Evolutionary conservation across 1,140 invertebrate species (phyloP).

Genomic region (Battus philenor): DNA sequence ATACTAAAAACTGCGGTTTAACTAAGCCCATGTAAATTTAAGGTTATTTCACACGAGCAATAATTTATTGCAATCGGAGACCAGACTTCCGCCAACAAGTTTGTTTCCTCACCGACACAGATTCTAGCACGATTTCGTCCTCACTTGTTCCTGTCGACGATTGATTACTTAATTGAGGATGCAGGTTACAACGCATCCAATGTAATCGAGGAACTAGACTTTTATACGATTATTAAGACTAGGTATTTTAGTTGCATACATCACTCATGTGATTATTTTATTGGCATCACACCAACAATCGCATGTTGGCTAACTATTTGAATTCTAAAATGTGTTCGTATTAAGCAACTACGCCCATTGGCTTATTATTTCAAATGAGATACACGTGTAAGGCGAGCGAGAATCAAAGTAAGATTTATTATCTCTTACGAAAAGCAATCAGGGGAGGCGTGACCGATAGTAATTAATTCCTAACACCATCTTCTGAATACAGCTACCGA

Average conservation of each 20-base stretch:
- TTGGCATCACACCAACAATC: constrained; percentile 36
- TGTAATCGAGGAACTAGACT: constrained; percentile 32
- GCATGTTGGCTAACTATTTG: constrained; percentile 29
- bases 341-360: constrained; percentile 34
- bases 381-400: constrained; percentile 26
- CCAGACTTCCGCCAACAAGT: constrained; percentile 30
- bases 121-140: constrained; percentile 28
- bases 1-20: constrained; percentile 22
- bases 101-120: constrained; percentile 22
- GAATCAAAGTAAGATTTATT: constrained; percentile 61
- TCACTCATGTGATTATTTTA: constrained; percentile 30
- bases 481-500: constrained; percentile 54
- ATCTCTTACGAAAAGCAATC: constrained; percentile 67
- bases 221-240: constrained; percentile 25
- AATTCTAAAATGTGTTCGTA: constrained; percentile 31
- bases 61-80: constrained; percentile 20
- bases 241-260: neutral
- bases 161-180: constrained; percentile 44
- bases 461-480: constrained; percentile 74
- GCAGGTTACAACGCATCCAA: constrained; percentile 40
- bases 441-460: constrained; percentile 56
- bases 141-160: constrained; percentile 32
- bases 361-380: constrained; percentile 39
- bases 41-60: constrained; percentile 17
- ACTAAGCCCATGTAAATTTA: constrained; percentile 9